Base-by-base conservation (phyloP, 2,888 invertebrate genomes). In the Tipula lateralis region DNA sequence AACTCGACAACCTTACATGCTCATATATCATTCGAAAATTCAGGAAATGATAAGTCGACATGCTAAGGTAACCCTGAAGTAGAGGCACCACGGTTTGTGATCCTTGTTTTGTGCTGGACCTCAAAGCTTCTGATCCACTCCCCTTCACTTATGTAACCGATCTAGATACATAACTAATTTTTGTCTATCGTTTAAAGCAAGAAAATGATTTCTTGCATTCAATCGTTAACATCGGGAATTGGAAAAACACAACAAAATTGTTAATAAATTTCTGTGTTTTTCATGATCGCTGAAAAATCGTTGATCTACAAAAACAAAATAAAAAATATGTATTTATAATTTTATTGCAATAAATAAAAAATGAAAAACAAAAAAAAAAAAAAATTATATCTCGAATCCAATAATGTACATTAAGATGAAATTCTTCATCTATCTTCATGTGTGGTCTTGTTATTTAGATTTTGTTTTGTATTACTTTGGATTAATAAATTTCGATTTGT, bases 391-490 rank as follows among this genome's bases (percentile, higher is more conserved):
- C 66, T 66, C 24, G 66, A 66, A 66, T 66, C 66, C 66, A 66
- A 66, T 66, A 66, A 66, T 66, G 66, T 66, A 66, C 66, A 66
- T 66, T 66, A 66, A 66, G 66, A 66, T 66, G 66, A 66, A 66
- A 66, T 66, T 66, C 66, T 66, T 66, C 66, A 66, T 66, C 66
- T 66, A 66, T 66, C 66, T 66, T 66, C 66, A 66, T 66, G 66
- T 66, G 66, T 66, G 66, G 66, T 66, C 66, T 66, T 66, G 66
- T 66, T 66, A 24, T 66, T 66, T 66, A 66, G 66, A 24, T 66
- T 24, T 24, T 24, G 19, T 66, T 66, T 66, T 50, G 16, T 50
- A 19, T 19, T 66, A 66, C 66, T 66, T 66, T 66, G 66, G 24
- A 24, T 66, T 66, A 66, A 66, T 66, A 66, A 66, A 66, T 66